A percentile compares a stretch with the other conserved stretches of the same genome.
phyloP scores from a whole-genome alignment of 2,113 vertebrate genomes.

The Lota lota region DNA sequence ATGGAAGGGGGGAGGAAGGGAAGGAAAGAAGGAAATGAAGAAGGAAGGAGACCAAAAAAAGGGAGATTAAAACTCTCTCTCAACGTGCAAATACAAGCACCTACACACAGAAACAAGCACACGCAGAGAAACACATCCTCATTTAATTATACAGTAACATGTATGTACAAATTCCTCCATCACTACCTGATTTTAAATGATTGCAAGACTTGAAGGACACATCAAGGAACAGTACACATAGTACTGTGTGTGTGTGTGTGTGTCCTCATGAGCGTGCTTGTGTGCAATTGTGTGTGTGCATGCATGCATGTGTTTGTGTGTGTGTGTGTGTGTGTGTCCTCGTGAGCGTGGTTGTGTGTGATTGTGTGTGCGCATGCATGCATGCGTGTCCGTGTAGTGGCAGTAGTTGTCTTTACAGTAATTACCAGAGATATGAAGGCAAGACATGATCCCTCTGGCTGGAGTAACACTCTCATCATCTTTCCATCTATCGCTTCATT shows the following conservation, averaged over 20 bases:
- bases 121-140: not conserved
- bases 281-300: not conserved
- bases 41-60: conserved; percentile 9
- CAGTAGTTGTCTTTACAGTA: too few species aligned
- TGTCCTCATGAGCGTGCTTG: not conserved
- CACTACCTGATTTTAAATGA: too few species aligned
- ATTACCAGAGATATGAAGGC: too few species aligned
- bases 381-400: not conserved
- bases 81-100: not conserved
- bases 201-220: too few species aligned
- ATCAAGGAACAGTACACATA: too few species aligned
- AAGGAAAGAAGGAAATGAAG: too few species aligned
- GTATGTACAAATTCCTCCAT: too few species aligned
- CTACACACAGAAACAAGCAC: not conserved
- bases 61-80: not conserved
- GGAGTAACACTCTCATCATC: too few species aligned
- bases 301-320: not conserved
- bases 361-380: not conserved
- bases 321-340: not conserved
- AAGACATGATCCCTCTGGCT: too few species aligned
- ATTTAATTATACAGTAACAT: not conserved
- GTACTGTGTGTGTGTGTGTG: not conserved
- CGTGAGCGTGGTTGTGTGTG: not conserved
- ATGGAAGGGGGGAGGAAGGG: not conserved
- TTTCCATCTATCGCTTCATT: too few species aligned